Percentiles rank a stretch among this genome's conserved stretches.
Conservation (phyloP, 2,113 vertebrate species). For the Lampris incognitus region DNA sequence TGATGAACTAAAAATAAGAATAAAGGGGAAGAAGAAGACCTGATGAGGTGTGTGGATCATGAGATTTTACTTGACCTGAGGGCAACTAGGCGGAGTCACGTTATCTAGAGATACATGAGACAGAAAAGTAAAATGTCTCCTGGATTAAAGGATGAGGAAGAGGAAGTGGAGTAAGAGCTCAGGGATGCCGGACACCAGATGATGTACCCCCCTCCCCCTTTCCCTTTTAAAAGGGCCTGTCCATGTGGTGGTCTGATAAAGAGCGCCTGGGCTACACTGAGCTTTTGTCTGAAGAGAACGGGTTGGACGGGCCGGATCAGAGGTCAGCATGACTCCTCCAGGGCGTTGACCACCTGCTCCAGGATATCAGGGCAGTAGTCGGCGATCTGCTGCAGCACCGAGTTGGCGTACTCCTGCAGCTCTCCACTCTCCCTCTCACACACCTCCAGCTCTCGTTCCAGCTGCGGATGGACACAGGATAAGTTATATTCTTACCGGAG, state of each 20-base stretch:
- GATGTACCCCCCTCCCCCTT: constrained; percentile 18
- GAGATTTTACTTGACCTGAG: constrained; percentile 47
- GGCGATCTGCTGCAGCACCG: constrained; percentile 96
- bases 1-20: no score
- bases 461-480: constrained; percentile 74
- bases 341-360: constrained; percentile 97
- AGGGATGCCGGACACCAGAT: constrained; percentile 10
- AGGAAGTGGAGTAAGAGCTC: constrained; percentile 35
- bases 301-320: constrained; percentile 38
- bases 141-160: constrained; percentile 24
- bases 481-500: background rate
- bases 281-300: constrained; percentile 13
- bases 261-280: constrained; percentile 32
- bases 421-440: constrained; percentile 92
- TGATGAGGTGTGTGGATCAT: constrained; percentile 16
- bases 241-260: constrained; percentile 39
- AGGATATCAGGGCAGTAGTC: constrained; percentile 99
- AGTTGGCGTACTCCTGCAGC: constrained; percentile 97
- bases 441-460: constrained; percentile 89
- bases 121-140: constrained; percentile 57
- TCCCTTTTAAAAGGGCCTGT: constrained; percentile 16
- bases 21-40: constrained; percentile 4
- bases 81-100: constrained; percentile 22
- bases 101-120: constrained; percentile 25
- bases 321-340: constrained; percentile 94